Evolutionary conservation across 2,113 vertebrate species (phyloP), one percentile per base, ranked within the genome.

Genomic region (Aramus guarauna): DNA sequence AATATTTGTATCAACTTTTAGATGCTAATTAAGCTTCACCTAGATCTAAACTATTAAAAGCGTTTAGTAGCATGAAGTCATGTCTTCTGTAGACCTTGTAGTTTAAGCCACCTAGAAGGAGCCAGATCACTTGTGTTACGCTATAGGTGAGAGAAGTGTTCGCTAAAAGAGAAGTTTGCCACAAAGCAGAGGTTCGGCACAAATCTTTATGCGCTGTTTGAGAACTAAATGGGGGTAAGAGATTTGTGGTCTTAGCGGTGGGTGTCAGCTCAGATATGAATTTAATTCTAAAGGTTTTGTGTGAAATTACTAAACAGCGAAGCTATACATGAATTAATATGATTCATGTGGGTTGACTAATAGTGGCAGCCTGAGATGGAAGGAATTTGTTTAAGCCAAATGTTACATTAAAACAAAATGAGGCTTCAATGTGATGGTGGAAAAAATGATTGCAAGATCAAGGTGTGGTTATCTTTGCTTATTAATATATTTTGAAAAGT

Each of bases 61-160:
- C 76, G 92, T 92, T 96, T 94, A 97, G 74, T 94, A 92, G 94
- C 96, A 96, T 97, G 95, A 96, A 90, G 24, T 93, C 69, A 87
- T 79, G 85, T 96, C 91, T 88, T 96, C 92, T 94, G 39, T 95
- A 96, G 87, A 72, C 72, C 60, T 30, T 88, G 52, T 96, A 95
- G 85, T 86, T 94, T 83, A 95, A 93, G 85, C 83, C 83, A 95
- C 47, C 41, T 66, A 85, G 53, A 84, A 71, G 13, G 90, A 73
- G 27, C 3, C 34, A 26, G 27, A 43, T 29, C 50, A 77, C 36
- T 56, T 59, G 21, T 59, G 34, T 88, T 91, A 50, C 11, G n/a
- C 82, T 91, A 9, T 39, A 27, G 36, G 60, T 72, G 62, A 80
- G 48, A 82, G 12, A 62, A 86, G 6, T 41, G 41, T 75, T 41